These are phyloP conservation scores for Rhodophaea formosa DNA, from an alignment of 2,888 invertebrate genomes.

Conservation along the genomic window DNA sequence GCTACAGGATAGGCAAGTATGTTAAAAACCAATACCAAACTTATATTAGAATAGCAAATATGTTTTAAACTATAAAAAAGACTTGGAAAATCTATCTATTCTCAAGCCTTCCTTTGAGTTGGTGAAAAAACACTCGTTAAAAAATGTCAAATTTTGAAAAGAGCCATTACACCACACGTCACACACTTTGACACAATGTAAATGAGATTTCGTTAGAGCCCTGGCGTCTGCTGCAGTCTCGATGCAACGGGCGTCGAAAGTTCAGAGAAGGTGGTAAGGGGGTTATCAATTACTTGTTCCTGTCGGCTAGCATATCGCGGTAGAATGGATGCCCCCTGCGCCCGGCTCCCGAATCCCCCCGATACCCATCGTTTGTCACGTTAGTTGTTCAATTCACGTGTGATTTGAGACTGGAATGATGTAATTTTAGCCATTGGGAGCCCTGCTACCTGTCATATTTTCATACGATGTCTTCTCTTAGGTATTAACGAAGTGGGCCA, in stretches of 20 bases:
- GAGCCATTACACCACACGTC: neutral
- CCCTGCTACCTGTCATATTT: neutral
- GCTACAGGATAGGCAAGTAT: too few relatives aligned
- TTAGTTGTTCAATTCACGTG: constrained; percentile 10
- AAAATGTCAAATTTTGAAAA: neutral
- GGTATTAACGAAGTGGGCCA: neutral
- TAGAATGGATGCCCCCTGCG: constrained; percentile 14
- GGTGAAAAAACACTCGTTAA: neutral
- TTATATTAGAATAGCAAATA: too few relatives aligned
- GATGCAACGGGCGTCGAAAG: constrained; percentile 10
- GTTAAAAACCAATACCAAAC: too few relatives aligned
- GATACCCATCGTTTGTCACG: constrained; percentile 16
- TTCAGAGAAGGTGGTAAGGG: constrained; percentile 9
- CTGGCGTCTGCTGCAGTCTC: constrained; percentile 25
- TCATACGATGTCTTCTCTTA: neutral
- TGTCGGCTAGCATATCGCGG: constrained; percentile 18
- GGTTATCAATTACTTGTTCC: constrained; percentile 28
- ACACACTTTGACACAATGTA: neutral
- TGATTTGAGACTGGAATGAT: constrained; percentile 6
- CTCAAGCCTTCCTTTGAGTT: too few relatives aligned
- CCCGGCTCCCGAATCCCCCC: neutral
- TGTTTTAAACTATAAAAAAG: too few relatives aligned
- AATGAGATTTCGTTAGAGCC: constrained; percentile 3
- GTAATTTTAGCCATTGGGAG: constrained; percentile 1
- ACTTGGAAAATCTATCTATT: too few relatives aligned